phyloP scores from a whole-genome alignment of 2,797 vertebrate species.

The Valencia hispanica region DNA sequence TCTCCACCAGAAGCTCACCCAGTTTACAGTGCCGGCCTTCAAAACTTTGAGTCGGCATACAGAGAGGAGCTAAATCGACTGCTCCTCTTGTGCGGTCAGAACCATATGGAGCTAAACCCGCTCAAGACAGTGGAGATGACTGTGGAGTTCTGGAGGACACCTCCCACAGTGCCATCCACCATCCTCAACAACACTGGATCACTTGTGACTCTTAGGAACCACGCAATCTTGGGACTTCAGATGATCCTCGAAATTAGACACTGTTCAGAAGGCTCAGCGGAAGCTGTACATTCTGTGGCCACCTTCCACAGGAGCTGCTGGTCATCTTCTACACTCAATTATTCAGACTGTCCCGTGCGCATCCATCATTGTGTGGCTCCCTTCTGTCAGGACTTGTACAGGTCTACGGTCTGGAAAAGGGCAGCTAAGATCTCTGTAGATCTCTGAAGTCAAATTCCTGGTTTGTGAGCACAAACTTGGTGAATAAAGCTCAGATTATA shows the following conservation, averaged over 20 bases:
- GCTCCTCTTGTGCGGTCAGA: not conserved
- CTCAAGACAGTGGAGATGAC: not conserved
- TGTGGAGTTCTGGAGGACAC: not conserved
- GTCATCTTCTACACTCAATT: not conserved
- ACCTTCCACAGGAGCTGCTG: not conserved
- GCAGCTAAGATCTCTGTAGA: not conserved
- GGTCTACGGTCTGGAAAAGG: not conserved
- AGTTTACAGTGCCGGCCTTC: not conserved
- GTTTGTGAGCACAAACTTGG: too few relatives aligned
- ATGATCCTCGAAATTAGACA: not conserved
- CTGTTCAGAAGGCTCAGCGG: not conserved
- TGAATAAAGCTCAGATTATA: too few relatives aligned
- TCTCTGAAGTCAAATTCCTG: too few relatives aligned
- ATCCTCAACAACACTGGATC: not conserved
- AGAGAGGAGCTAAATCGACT: not conserved
- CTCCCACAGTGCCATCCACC: too few relatives aligned
- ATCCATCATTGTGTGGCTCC: not conserved
- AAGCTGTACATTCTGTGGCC: not conserved
- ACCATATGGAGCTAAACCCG: not conserved
- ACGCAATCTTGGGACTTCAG: not conserved
- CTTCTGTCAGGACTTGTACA: not conserved
- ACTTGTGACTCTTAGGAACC: not conserved
- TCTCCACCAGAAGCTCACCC: not conserved
- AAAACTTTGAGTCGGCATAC: not conserved
- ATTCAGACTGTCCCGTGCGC: not conserved